phyloP scores from a whole-genome alignment of 2,888 invertebrate genomes.

The Theretra japonica region DNA sequence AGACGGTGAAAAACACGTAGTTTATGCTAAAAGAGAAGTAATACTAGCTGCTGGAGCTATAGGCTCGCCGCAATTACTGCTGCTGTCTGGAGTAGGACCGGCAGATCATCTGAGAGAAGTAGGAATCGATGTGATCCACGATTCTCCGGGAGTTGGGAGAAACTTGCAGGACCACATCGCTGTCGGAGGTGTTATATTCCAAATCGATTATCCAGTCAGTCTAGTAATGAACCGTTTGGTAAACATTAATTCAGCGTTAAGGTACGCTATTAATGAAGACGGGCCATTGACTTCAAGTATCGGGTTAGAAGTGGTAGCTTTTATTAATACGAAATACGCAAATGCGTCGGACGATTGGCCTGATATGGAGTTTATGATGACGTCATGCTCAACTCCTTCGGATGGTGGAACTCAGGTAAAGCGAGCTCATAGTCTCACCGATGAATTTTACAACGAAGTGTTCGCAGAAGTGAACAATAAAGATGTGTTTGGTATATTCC shows the following conservation, averaged over 20 bases:
- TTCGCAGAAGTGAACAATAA: constrained; percentile 88
- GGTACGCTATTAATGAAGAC: constrained; percentile 93
- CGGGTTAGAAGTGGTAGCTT: constrained; percentile 94
- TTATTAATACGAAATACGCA: constrained; percentile 94
- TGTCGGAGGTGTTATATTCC: constrained; percentile 92
- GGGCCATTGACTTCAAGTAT: constrained; percentile 94
- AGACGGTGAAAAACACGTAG: constrained; percentile 85
- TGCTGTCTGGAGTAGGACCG: constrained; percentile 95
- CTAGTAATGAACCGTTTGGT: constrained; percentile 92
- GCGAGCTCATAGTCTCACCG: constrained; percentile 91
- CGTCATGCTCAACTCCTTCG: constrained; percentile 91
- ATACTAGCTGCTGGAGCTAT: constrained; percentile 95
- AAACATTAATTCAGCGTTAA: constrained; percentile 91
- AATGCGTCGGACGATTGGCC: constrained; percentile 95
- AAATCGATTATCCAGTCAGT: constrained; percentile 92
- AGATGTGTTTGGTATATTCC: constrained; percentile 93
- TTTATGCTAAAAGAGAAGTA: constrained; percentile 90
- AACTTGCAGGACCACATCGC: constrained; percentile 96
- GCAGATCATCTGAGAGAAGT: constrained; percentile 88
- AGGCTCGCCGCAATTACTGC: constrained; percentile 95
- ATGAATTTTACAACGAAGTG: constrained; percentile 92
- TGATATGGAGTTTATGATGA: constrained; percentile 96
- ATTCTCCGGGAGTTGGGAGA: constrained; percentile 93
- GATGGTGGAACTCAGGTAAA: constrained; percentile 94
- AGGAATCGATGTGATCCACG: constrained; percentile 89